A percentile compares a stretch with the other conserved stretches of the same genome.
phyloP scores from a whole-genome alignment of 1,140 invertebrate species.

The Aphelinus certus region DNA sequence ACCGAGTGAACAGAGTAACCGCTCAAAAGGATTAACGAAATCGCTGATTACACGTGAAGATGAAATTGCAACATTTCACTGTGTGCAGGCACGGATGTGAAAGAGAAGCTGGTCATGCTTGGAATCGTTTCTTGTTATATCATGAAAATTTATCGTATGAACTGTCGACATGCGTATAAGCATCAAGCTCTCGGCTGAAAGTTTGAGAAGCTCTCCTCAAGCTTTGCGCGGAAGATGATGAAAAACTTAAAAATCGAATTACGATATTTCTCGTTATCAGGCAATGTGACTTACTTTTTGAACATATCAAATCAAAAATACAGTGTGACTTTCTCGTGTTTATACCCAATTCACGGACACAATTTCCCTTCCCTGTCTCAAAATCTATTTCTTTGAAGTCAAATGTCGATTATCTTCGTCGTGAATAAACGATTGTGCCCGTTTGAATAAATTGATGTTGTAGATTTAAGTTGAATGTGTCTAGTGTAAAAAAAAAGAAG shows the following conservation, averaged over 20 bases:
- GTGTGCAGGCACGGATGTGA: not conserved
- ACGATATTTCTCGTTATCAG: too few relatives aligned
- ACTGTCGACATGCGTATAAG: conserved; percentile 44
- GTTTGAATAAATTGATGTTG: conserved; percentile 25
- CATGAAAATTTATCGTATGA: conserved; percentile 41
- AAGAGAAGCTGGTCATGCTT: conserved; percentile 31
- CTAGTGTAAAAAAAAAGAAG: not conserved
- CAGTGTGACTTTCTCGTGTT: too few relatives aligned
- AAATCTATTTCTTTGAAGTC: too few relatives aligned
- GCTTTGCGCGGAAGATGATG: not conserved
- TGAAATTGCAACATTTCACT: conserved; percentile 21
- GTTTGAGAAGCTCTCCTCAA: conserved; percentile 35
- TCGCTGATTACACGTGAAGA: not conserved
- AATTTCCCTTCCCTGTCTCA: too few relatives aligned
- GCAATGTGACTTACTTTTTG: too few relatives aligned
- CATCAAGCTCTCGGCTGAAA: conserved; percentile 52
- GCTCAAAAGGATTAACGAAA: not conserved
- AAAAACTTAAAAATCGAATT: too few relatives aligned
- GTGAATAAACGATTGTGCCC: conserved; percentile 13
- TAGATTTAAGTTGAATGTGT: conserved; percentile 24
- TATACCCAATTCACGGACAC: too few relatives aligned
- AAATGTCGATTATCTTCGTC: not conserved
- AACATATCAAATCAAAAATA: too few relatives aligned
- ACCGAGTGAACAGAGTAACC: conserved; percentile 9
- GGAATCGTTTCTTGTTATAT: conserved; percentile 50